phyloP scores from a whole-genome alignment of 2,888 invertebrate genomes.

The Rhagonycha lutea region DNA sequence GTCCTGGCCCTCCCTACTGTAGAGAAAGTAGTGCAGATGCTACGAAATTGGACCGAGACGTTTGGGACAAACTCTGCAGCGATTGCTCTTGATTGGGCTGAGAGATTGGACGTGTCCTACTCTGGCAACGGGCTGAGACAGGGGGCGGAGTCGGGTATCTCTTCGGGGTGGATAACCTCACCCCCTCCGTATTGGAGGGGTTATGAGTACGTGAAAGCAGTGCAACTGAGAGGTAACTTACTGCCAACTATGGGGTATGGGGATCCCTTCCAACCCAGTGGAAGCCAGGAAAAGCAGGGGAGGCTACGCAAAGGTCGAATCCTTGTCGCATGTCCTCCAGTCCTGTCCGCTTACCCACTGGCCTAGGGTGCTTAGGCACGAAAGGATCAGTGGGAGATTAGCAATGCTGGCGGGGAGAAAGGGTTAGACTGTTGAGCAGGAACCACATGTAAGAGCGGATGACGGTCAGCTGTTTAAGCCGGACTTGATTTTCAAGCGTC shows the following conservation, averaged over 20 bases:
- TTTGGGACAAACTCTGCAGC: no score
- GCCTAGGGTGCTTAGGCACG: slow-evolving; percentile 26
- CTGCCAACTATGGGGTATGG: no score
- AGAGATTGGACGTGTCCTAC: slow-evolving; percentile 16
- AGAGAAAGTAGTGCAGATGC: no score
- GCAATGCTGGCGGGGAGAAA: slow-evolving; percentile 17
- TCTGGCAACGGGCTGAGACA: slow-evolving; percentile 27
- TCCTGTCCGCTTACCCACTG: slow-evolving; percentile 33
- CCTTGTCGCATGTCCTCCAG: slow-evolving; percentile 39
- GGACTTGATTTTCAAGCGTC: no score
- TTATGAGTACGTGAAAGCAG: slow-evolving; percentile 34
- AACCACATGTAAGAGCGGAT: slow-evolving; percentile 31
- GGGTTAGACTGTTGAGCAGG: slow-evolving; percentile 28
- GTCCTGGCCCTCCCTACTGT: no score
- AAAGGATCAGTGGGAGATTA: slow-evolving; percentile 17
- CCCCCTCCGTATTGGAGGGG: slow-evolving; percentile 39
- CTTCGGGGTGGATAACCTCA: slow-evolving; percentile 25
- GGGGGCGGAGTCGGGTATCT: not conserved
- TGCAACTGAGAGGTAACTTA: no score
- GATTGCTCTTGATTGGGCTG: no score
- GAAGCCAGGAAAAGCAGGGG: no score
- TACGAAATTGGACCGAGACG: no score
- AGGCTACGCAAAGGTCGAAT: no score
- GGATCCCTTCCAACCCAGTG: no score
- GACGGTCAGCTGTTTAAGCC: slow-evolving; percentile 18